These are phyloP conservation scores for Sebastes elongatus DNA, from an alignment of 2,797 vertebrate genomes.

Conservation along the genomic window DNA sequence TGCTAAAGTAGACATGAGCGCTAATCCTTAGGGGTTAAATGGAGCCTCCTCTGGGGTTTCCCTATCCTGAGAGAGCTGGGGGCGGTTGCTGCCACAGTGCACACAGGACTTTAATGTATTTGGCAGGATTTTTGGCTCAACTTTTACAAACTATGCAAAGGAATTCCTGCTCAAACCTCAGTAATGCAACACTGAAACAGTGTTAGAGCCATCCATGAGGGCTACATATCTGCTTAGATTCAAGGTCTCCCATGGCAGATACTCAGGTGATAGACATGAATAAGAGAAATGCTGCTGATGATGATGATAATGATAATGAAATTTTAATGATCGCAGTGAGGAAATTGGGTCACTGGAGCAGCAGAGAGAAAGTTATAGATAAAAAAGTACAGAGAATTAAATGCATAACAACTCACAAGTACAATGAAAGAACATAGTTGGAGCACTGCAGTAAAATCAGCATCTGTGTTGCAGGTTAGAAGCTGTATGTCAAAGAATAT, in stretches of 20 bases:
- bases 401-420: constrained; percentile 23
- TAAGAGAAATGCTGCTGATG: constrained; percentile 28
- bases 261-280: constrained; percentile 50
- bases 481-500: not conserved
- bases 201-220: not conserved
- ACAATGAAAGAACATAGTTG: not conserved
- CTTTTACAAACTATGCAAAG: constrained; percentile 42
- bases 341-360: constrained; percentile 52
- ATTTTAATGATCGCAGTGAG: constrained; percentile 42
- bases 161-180: constrained; percentile 20
- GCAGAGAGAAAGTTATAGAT: constrained; percentile 23
- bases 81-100: constrained; percentile 58
- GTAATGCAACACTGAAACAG: not conserved
- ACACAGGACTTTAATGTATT: constrained; percentile 56
- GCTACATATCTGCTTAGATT: not conserved
- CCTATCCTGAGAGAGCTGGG: constrained; percentile 76
- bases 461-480: not conserved
- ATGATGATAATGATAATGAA: constrained; percentile 28
- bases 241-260: constrained; percentile 2
- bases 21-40: constrained; percentile 85
- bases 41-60: constrained; percentile 72
- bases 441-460: not conserved
- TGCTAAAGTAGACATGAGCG: constrained; percentile 83
- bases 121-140: constrained; percentile 55
- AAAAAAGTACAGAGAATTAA: constrained; percentile 10